Conservation (phyloP, 1,140 invertebrate species). For the Arctopsyche grandis region DNA sequence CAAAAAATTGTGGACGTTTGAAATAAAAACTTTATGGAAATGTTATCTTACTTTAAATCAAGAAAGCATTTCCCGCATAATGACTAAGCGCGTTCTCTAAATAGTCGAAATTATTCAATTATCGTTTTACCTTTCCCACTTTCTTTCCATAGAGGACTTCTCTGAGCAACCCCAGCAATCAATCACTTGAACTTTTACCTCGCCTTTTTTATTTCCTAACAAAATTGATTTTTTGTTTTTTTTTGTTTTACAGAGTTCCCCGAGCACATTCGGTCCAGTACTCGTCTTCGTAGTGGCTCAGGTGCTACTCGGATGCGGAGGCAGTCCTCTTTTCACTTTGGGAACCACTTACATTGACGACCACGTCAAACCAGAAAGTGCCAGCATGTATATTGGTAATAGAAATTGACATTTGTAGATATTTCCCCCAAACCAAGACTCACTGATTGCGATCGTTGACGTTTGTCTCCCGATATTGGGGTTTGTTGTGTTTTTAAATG, state of each 20-base stretch:
- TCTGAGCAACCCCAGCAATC: no score
- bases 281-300: slow-evolving; percentile 90
- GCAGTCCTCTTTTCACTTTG: slow-evolving; percentile 85
- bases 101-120: no score
- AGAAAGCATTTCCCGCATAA: no score
- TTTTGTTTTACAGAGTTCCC: slow-evolving; percentile 68
- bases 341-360: slow-evolving; percentile 92
- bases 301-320: slow-evolving; percentile 88
- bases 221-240: background rate
- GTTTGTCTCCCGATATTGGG: background rate
- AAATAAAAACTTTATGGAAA: no score
- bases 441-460: background rate
- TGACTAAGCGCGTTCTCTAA: no score
- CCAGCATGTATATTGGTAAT: slow-evolving; percentile 85
- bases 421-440: background rate
- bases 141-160: no score
- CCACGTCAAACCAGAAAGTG: slow-evolving; percentile 84
- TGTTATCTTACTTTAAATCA: no score
- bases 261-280: slow-evolving; percentile 81
- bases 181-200: background rate
- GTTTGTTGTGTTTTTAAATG: slow-evolving; percentile 12
- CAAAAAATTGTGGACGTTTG: no score
- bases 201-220: no score
- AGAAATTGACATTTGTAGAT: background rate
- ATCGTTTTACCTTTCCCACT: no score